phyloP scores from a whole-genome alignment of 2,888 invertebrate species.

The Ichneumoninae sp. region DNA sequence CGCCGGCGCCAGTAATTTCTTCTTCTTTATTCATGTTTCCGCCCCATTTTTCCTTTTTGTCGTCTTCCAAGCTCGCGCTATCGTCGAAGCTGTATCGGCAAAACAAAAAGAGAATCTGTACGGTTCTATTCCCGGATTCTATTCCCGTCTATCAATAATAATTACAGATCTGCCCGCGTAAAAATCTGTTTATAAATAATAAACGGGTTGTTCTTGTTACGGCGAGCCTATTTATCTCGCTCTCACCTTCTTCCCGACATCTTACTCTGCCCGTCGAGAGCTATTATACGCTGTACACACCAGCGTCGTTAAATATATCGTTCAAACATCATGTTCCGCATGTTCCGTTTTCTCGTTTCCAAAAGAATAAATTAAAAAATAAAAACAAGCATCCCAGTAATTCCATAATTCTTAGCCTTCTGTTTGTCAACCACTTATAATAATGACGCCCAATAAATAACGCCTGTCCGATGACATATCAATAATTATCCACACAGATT shows the following conservation, averaged over 20 bases:
- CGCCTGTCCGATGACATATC: conserved; percentile 9
- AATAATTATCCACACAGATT: conserved; percentile 42
- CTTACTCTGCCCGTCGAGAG: conserved; percentile 19
- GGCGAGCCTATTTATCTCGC: conserved; percentile 44
- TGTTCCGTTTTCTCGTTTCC: conserved; percentile 2
- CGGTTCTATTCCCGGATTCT: conserved; percentile 62
- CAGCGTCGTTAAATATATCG: neutral
- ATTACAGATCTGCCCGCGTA: conserved; percentile 55
- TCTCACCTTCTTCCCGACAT: conserved; percentile 43
- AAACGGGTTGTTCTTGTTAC: conserved; percentile 63
- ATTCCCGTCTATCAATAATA: conserved; percentile 59
- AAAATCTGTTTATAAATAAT: conserved; percentile 62
- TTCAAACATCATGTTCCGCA: neutral
- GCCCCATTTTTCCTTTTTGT: conserved; percentile 36
- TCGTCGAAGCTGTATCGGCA: neutral
- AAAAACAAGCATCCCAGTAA: neutral
- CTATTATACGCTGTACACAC: neutral
- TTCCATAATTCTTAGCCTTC: conserved; percentile 33
- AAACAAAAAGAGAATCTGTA: conserved; percentile 6
- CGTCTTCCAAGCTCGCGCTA: conserved; percentile 40
- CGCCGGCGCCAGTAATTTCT: conserved; percentile 59
- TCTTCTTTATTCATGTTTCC: conserved; percentile 28
- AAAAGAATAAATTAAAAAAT: neutral
- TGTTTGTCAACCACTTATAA: conserved; percentile 47
- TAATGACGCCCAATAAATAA: conserved; percentile 47